Evolutionary conservation across 2,888 invertebrate species (phyloP), one percentile per base, ranked within the genome.

Genomic region (Tetranychus truncatus): DNA sequence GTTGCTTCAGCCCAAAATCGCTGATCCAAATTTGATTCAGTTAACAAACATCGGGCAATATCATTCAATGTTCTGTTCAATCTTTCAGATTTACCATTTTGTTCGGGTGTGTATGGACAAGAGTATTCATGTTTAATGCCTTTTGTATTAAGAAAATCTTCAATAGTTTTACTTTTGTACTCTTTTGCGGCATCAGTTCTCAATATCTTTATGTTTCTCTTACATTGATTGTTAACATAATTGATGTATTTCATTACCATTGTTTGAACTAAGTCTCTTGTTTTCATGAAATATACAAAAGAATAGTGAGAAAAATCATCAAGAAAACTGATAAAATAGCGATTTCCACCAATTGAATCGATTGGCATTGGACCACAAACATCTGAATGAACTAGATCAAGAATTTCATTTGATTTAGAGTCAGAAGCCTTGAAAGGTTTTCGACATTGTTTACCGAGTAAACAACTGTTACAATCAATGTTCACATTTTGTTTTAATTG

Each of bases 401-500:
- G 46, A 8, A 8, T 46, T 8, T 46, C 46, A 46, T 8, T 46
- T 46, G 46, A 46, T 46, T 46, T 6, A 8, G 46, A 8, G 6
- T 6, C 6, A 8, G 46, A 46, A 8, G 6, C 46, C 6, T 6
- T 6, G 9, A 8, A 46, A 46, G 46, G 9, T 46, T 46, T 46
- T 8, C 46, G 46, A 46, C 9, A 8, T 9, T 46, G 46, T 46
- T 46, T 46, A 46, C 46, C 46, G 9, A 46, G 9, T 46, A 46
- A 24, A 69, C 69, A 69, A 15, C 15, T 15, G 15, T 8, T 9
- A 46, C 46, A 46, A 8, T 46, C 9, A 46, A 46, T 46, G 9
- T 46, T 85, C 77, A 99, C 88, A 3, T 97, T 97, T 78, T 91
- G 91, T 76, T 94, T 88, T 83, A 95, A 95, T 77, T 99, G 91